Evolutionary conservation across 1,140 invertebrate genomes (phyloP), one percentile per base, ranked within the genome.

Genomic region (Scylla paramamosain): DNA sequence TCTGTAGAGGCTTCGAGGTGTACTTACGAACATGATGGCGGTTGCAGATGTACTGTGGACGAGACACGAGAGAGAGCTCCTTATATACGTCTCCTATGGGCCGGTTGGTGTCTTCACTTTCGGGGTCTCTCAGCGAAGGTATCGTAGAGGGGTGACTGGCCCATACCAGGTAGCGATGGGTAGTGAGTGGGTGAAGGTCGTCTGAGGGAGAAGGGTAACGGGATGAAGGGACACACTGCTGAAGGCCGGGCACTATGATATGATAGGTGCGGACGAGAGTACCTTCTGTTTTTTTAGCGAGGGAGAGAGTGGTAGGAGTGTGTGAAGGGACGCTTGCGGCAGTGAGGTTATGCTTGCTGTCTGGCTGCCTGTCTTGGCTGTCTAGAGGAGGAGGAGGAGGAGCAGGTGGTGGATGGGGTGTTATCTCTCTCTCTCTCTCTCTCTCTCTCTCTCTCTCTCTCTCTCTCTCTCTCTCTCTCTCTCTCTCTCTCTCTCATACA

Each of bases 161-260:
- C 67, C 20, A 7, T 20, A 7, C 20, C 67, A n/a, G 67, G 67
- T 77, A 77, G 67, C 67, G 12, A 77, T 59, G 52, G 52, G 52
- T 77, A 77, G 67, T 77, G 67, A 77, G 67, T 77, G 67, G 67
- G 67, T 77, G 67, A 77, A 77, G 67, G 67, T 77, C 67, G 67
- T 77, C 8, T n/a, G n/a, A n/a, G 67, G 67, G 67, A 77, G 67
- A 77, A 77, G 67, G 67, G 67, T 77, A 77, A 77, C 67, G 67
- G 67, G 25, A n/a, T n/a, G 67, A 77, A 77, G 67, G 67, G 67
- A 77, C 20, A 67, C 20, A 7, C 20, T n/a, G 20, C 16, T 77
- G 12, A 77, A 77, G 67, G 67, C 67, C 67, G 67, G 67, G 20
- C 67, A n/a, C 25, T 77, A n/a, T 77, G 67, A 7, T 7, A 7